phyloP scores from a whole-genome alignment of 2,113 vertebrate species.

The Catagonus wagneri region DNA sequence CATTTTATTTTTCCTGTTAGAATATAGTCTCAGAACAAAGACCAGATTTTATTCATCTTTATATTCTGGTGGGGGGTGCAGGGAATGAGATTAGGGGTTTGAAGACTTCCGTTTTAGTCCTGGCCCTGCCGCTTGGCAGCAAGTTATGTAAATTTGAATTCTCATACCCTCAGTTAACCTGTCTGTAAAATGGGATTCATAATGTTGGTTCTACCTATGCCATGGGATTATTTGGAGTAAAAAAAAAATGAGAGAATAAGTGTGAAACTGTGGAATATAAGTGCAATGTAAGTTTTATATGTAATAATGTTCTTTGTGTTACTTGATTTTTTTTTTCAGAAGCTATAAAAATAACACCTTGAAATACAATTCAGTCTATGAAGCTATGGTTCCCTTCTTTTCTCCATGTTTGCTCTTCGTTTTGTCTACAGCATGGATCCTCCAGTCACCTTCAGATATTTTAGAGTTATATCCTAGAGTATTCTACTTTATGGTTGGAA shows the following conservation, averaged over 20 bases:
- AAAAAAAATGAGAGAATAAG: neutral
- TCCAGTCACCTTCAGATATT: constrained; percentile 91
- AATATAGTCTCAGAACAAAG: constrained; percentile 5
- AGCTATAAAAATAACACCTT: constrained; percentile 92
- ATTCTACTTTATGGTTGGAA: constrained; percentile 98
- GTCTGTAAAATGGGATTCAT: neutral
- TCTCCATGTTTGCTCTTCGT: constrained; percentile 95
- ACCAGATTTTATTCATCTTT: neutral
- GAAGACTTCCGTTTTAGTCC: neutral
- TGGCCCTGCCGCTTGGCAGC: neutral
- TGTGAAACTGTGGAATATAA: neutral
- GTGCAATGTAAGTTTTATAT: neutral
- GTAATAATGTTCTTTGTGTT: constrained; percentile 72
- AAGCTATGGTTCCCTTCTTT: constrained; percentile 95
- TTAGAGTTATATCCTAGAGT: constrained; percentile 93
- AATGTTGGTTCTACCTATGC: neutral
- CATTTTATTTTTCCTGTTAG: neutral
- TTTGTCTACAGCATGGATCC: constrained; percentile 93
- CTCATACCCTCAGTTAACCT: constrained; percentile 20
- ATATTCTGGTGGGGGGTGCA: neutral
- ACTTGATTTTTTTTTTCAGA: constrained; percentile 86
- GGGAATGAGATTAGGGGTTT: neutral
- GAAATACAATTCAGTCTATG: constrained; percentile 94
- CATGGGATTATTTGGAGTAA: neutral
- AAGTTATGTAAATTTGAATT: constrained; percentile 26